Evolutionary conservation across 30 jellyfish, hydroid and myxozoan species (phyloP), one percentile per base, ranked within the genome.

Genomic region (Turritopsis dohrnii): DNA sequence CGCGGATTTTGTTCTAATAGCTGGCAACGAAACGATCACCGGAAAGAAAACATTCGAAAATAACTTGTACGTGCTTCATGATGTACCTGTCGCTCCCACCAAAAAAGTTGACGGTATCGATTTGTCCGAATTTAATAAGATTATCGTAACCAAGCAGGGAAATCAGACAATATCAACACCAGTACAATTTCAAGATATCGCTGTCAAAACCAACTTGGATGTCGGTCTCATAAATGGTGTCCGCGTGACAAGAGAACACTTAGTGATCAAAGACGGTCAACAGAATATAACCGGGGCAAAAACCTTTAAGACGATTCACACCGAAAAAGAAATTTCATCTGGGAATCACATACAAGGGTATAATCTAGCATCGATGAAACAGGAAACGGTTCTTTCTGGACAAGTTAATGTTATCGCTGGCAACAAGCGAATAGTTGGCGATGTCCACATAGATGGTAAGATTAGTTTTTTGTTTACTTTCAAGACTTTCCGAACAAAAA

Each of bases 61-160:
- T 79, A 85, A 75, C 28, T 26, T 89, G 24, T n/a, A 84, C 1
- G 85, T 94, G 7, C 23, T 60, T 4, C 91, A 89, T 5, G 86
- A 89, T 80, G 73, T 89, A 24, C 52, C 16, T 1, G 86, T 94
- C 87, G 66, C 28, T 1, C 80, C 54, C 7, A 41, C 29, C 20
- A 94, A 85, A 66, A 79, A 85, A 1, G 88, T 88, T 0, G 93
- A 88, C 74, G 94, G 91, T 22, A 81, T 85, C 13, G 99, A 94
- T 72, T 76, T 94, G 3, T 94, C 99, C 7, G 89, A 85, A 28
- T 75, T 94, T n/a, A 89, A 75, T 25, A 52, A 54, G 29, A 53
- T 52, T 16, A 85, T 87, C 66, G 85, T 92, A 20, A 53, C 85
- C 18, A 25, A 87, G 28, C 66, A 66, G 22, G 71, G 87, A 65